phyloP scores from a whole-genome alignment of 2,888 invertebrate genomes.

The Agonum fuliginosum region DNA sequence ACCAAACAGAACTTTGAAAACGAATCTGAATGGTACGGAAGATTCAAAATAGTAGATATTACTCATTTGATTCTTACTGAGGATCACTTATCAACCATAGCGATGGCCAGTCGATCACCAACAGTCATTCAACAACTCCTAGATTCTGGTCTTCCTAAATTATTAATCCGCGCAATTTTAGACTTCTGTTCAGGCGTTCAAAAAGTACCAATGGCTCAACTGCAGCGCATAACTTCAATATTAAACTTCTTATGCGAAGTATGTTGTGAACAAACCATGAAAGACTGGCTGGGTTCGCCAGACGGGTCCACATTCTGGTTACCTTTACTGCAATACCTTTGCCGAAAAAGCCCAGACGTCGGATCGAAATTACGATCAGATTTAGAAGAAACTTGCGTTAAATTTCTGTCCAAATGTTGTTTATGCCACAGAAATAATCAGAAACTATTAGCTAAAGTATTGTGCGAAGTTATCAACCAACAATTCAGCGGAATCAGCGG shows the following conservation, averaged over 20 bases:
- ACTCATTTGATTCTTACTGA: conserved; percentile 76
- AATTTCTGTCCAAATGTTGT: conserved; percentile 88
- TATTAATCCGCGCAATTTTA: conserved; percentile 79
- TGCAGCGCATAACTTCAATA: conserved; percentile 79
- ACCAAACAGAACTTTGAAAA: conserved; percentile 75
- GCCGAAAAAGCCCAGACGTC: conserved; percentile 71
- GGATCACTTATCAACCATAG: conserved; percentile 84
- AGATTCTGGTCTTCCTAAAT: conserved; percentile 83
- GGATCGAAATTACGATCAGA: conserved; percentile 61
- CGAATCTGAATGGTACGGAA: conserved; percentile 76
- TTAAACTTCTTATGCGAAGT: conserved; percentile 89
- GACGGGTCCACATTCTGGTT: conserved; percentile 92
- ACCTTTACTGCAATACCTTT: conserved; percentile 84
- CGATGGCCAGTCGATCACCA: conserved; percentile 87
- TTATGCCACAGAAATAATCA: conserved; percentile 91
- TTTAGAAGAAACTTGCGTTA: conserved; percentile 86
- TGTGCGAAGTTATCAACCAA: conserved; percentile 84
- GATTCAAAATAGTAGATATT: conserved; percentile 76
- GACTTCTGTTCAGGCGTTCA: conserved; percentile 69
- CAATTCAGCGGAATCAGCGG: conserved; percentile 85
- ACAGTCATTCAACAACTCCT: conserved; percentile 84
- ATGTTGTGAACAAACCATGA: conserved; percentile 86
- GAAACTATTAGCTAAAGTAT: conserved; percentile 85
- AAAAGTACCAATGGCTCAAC: conserved; percentile 74
- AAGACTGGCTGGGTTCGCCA: conserved; percentile 89